Conservation (phyloP, 2,113 vertebrate species). For the Irena cyanogastra region DNA sequence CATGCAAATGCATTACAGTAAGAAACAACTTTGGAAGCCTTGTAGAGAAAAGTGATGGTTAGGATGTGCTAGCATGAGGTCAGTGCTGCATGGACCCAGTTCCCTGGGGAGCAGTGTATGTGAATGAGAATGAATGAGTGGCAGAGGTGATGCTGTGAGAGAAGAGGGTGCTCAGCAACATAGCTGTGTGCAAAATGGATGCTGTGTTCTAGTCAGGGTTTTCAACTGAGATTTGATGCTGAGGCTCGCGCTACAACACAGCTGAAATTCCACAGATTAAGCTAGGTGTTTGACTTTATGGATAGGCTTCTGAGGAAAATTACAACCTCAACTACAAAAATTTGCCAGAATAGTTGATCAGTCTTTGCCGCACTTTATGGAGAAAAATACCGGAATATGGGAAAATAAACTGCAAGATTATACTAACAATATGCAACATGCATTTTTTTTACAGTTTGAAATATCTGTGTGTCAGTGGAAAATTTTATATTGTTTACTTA, state of each 20-base stretch:
- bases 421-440: neutral
- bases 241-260: neutral
- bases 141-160: neutral
- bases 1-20: neutral
- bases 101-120: accelerated
- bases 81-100: neutral
- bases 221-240: neutral
- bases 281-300: neutral
- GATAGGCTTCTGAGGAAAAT: neutral
- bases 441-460: neutral
- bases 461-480: neutral
- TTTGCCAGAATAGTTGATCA: neutral
- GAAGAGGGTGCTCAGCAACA: neutral
- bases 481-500: neutral
- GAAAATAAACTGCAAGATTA: neutral
- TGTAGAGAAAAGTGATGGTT: neutral
- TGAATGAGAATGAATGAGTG: neutral
- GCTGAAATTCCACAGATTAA: neutral
- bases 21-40: neutral
- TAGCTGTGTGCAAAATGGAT: neutral
- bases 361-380: neutral
- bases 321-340: neutral
- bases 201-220: neutral
- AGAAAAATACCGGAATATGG: neutral
- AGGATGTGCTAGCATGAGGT: neutral